phyloP scores from a whole-genome alignment of 1,140 invertebrate species.

The Periplaneta americana region DNA sequence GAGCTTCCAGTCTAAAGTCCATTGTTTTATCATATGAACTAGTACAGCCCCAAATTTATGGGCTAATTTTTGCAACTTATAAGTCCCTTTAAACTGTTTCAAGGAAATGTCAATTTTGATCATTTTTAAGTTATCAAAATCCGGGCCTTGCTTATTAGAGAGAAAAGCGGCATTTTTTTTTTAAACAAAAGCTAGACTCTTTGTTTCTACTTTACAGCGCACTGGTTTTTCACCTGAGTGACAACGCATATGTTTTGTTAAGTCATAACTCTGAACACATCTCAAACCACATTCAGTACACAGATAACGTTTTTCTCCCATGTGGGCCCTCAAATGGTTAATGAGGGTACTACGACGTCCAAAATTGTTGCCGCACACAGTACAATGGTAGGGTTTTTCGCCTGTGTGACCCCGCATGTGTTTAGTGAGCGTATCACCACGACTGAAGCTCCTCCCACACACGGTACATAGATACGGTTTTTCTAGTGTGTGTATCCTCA shows the following conservation, averaged over 20 bases:
- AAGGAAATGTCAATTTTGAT: no score
- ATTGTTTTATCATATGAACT: no score
- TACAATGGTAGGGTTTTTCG: constrained; percentile 67
- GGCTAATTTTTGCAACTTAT: no score
- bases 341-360: not conserved
- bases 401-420: constrained; percentile 54
- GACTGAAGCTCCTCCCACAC: constrained; percentile 16
- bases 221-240: constrained; percentile 59
- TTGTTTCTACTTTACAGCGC: constrained; percentile 56
- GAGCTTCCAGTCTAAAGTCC: no score
- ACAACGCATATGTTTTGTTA: constrained; percentile 64
- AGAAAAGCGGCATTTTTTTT: no score
- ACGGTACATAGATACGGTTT: constrained; percentile 31
- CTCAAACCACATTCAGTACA: not conserved
- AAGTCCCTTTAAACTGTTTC: no score
- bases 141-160: no score
- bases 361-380: constrained; percentile 66
- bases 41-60: no score
- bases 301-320: constrained; percentile 48
- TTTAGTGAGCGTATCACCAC: constrained; percentile 35
- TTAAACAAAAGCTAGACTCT: constrained; percentile 44
- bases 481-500: constrained; percentile 48
- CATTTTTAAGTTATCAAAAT: no score
- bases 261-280: constrained; percentile 50
- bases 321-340: constrained; percentile 35